Conservation (phyloP, 2,113 vertebrate genomes). For the Poicephalus meyeri region DNA sequence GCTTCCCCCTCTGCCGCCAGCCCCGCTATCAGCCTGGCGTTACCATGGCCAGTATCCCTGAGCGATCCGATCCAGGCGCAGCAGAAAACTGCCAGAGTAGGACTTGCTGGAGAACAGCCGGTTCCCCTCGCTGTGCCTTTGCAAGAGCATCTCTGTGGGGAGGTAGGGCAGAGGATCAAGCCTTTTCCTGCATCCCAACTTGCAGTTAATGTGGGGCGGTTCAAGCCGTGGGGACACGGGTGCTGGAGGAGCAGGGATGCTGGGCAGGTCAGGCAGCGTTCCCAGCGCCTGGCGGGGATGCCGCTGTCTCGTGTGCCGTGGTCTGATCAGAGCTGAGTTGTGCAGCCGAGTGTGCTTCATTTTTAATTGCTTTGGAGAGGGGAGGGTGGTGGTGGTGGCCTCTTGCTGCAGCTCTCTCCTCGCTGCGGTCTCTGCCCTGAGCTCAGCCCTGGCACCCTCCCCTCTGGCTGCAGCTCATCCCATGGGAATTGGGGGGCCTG, state of each 20-base stretch:
- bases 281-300: background rate
- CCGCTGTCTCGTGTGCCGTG: background rate
- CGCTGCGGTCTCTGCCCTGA: background rate
- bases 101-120: background rate
- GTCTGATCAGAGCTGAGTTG: slow-evolving; percentile 43
- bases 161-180: background rate
- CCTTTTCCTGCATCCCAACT: background rate
- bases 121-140: background rate
- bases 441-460: background rate
- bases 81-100: background rate
- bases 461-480: background rate
- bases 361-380: slow-evolving; percentile 50
- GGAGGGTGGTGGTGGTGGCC: background rate
- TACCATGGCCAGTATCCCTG: slow-evolving; percentile 1
- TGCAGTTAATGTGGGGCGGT: background rate
- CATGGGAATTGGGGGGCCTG: background rate
- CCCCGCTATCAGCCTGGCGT: background rate
- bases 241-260: background rate
- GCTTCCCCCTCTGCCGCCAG: background rate
- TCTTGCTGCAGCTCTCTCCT: background rate
- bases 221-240: accelerated
- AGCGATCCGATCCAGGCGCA: background rate
- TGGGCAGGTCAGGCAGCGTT: background rate
- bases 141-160: background rate
- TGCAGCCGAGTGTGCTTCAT: slow-evolving; percentile 56